phyloP scores from a whole-genome alignment of 1,140 invertebrate genomes.

The Heliconius hermathena region DNA sequence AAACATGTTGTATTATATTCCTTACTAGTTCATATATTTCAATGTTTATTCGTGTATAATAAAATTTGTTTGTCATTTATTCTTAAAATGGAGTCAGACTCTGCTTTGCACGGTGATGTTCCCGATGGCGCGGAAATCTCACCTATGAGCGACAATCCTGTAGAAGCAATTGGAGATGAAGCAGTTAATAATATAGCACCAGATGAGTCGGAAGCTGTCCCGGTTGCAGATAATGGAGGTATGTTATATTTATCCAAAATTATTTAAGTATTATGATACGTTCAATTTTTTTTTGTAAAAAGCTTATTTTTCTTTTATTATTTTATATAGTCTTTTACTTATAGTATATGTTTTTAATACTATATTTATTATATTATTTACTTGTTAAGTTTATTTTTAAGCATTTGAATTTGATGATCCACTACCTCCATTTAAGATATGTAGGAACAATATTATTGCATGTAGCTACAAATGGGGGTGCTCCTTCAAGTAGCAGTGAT shows the following conservation, averaged over 20 bases:
- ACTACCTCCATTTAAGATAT: neutral
- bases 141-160: conserved; percentile 68
- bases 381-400: neutral
- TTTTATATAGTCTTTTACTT: neutral
- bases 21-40: conserved; percentile 55
- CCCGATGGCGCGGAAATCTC: conserved; percentile 78
- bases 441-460: conserved; percentile 39
- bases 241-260: conserved; percentile 17
- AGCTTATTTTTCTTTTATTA: neutral
- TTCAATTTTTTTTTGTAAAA: neutral
- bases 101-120: conserved; percentile 67
- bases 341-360: neutral
- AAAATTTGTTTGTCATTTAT: conserved; percentile 36
- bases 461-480: conserved; percentile 68
- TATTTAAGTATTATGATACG: neutral
- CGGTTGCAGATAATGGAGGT: conserved; percentile 64
- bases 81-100: conserved; percentile 74
- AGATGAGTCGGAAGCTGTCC: conserved; percentile 60
- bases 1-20: conserved; percentile 56
- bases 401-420: neutral
- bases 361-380: neutral
- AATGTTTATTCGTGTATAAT: conserved; percentile 64
- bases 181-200: conserved; percentile 66
- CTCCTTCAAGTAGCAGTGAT: conserved; percentile 74
- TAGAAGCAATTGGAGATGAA: conserved; percentile 64